These are phyloP conservation scores for Sebastes minor DNA, from an alignment of 2,797 vertebrate genomes.

Conservation along the genomic window DNA sequence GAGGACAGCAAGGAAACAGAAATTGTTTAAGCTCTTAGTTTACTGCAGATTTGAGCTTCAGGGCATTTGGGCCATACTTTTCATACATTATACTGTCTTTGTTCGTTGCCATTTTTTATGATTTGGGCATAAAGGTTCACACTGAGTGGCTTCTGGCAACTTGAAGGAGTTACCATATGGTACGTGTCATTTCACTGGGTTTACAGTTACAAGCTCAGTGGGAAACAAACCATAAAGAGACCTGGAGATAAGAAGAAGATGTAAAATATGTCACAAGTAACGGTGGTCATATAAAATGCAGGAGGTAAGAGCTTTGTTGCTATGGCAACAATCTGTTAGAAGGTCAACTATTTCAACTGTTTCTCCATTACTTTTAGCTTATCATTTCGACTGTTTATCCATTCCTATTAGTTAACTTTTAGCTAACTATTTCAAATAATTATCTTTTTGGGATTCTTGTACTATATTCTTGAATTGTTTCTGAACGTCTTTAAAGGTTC, in stretches of 20 bases:
- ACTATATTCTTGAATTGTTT: too few species aligned
- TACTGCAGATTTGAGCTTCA: neutral
- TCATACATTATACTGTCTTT: neutral
- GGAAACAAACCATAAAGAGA: conserved; percentile 45
- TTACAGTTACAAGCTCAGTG: conserved; percentile 37
- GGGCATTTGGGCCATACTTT: neutral
- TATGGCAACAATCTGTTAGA: too few species aligned
- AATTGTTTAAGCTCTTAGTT: neutral
- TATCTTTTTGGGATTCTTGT: too few species aligned
- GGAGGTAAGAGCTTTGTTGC: neutral
- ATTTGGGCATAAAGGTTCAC: neutral
- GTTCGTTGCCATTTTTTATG: neutral
- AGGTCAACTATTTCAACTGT: too few species aligned
- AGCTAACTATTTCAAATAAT: too few species aligned
- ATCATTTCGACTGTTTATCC: too few species aligned
- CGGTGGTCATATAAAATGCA: conserved; percentile 37
- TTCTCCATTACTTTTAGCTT: too few species aligned
- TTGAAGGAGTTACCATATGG: conserved; percentile 15
- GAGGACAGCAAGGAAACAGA: neutral
- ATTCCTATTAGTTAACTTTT: too few species aligned
- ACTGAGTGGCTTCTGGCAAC: neutral
- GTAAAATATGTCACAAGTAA: conserved; percentile 51
- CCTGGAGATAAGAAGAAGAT: conserved; percentile 28
- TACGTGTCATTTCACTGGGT: conserved; percentile 15
- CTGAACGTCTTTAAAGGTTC: too few species aligned